Percentiles rank a stretch among this genome's conserved stretches.
Evolutionary conservation across 2,888 invertebrate genomes (phyloP).

Genomic region (Rambutsinella grinnellia): DNA sequence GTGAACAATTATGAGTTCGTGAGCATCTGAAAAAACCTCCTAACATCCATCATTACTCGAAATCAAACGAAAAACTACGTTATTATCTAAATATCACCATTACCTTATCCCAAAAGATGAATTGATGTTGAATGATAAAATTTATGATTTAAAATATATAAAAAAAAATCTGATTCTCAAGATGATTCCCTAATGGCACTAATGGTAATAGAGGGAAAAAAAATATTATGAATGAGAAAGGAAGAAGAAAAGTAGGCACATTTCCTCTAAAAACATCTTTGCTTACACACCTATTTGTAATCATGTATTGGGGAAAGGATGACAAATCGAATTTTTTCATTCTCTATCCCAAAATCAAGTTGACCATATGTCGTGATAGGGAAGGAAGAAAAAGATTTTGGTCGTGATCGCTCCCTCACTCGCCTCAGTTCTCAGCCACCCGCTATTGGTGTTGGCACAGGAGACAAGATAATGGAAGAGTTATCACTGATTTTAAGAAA

Average conservation of each 20-base stretch:
- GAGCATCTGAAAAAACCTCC: neutral
- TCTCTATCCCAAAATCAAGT: constrained; percentile 48
- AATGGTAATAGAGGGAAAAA: constrained; percentile 16
- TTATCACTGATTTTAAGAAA: constrained; percentile 35
- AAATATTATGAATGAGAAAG: constrained; percentile 22
- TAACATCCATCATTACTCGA: neutral
- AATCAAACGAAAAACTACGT: constrained; percentile 28
- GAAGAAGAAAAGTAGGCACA: constrained; percentile 8
- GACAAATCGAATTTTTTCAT: constrained; percentile 67
- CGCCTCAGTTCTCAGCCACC: constrained; percentile 34
- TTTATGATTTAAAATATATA: neutral
- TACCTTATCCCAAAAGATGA: constrained; percentile 1
- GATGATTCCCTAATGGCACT: neutral
- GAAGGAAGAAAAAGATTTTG: constrained; percentile 63
- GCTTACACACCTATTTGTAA: constrained; percentile 14
- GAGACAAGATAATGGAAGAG: constrained; percentile 4
- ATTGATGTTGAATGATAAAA: constrained; percentile 7
- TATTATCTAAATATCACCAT: neutral
- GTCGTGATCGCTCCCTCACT: constrained; percentile 66
- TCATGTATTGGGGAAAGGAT: constrained; percentile 65
- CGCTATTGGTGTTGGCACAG: neutral
- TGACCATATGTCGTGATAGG: constrained; percentile 66
- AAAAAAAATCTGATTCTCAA: constrained; percentile 1
- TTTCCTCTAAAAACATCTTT: neutral
- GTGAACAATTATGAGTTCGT: neutral